Base-by-base conservation (phyloP, 1,140 invertebrate genomes). In the Euura saliciscinereae region DNA sequence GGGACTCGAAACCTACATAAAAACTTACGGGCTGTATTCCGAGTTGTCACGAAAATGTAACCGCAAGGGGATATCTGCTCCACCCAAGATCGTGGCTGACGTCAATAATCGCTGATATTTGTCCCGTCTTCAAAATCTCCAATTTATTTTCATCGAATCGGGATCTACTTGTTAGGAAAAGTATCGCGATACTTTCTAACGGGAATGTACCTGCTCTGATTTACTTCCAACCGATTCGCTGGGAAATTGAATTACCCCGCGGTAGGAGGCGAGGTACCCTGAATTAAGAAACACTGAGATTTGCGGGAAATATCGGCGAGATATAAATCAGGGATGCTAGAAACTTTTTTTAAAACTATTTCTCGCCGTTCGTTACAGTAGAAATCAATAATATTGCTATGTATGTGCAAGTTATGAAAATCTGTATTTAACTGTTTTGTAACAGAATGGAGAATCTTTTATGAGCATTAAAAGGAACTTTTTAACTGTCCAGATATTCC, bases 251-350 rank as follows among this genome's bases (percentile, higher is more conserved):
- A 84, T 85, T 85, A 86, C 79, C 77, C 74, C 77, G 28, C 43
- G 68, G 68, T 45, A 13, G 68, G 66, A 44, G 73, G 74, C 76
- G 77, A 79, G 84, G 80, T 80, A 82, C 82, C 80, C 84, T 84
- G 83, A 86, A 87, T 87, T 86, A 87, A 86, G 84, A 85, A 87
- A 84, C 80, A 85, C 84, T 84, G 84, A 87, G 83, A 82, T 73
- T 75, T 82, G 83, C 85, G 83, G 79, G 86, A 85, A 87, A 85
- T 85, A 85, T 84, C 84, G 80, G 79, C 76, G 74, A 84, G 82
- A 84, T 85, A 85, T 86, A 84, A 86, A 86, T 86, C 84, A 85
- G 78, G 77, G 73, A 75, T 82, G 77, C 81, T 79, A 75, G 77
- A 78, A 82, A 77, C 79, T 80, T 85, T 85, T 72, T 80, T 79